These are phyloP conservation scores for Apteryx owenii DNA, from an alignment of 2,113 vertebrate genomes.

Conservation along the genomic window DNA sequence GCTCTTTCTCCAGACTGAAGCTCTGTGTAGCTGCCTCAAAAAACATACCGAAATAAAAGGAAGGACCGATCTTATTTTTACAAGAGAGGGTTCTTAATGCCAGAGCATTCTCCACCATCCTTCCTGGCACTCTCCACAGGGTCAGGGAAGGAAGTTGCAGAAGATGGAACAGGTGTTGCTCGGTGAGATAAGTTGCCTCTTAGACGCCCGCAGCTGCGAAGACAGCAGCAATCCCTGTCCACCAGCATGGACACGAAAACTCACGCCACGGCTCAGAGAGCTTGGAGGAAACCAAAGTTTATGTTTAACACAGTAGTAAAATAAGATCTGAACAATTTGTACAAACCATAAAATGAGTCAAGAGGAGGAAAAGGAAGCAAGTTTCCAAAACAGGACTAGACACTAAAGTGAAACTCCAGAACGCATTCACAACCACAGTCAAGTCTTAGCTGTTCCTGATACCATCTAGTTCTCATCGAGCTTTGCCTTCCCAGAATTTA, in stretches of 20 bases:
- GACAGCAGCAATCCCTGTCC: not conserved
- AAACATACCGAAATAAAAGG: not conserved
- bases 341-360: not conserved
- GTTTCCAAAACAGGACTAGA: not conserved
- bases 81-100: not conserved
- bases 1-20: not conserved
- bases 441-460: not conserved
- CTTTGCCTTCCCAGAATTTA: not conserved
- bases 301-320: not conserved
- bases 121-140: not conserved
- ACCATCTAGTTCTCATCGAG: not conserved
- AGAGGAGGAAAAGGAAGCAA: not conserved
- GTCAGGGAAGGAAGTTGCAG: not conserved
- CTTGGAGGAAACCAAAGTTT: not conserved
- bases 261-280: not conserved
- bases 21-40: accelerated
- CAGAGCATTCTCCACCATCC: not conserved
- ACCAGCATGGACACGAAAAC: accelerated
- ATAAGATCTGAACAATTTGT: not conserved
- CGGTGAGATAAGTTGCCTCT: not conserved
- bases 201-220: accelerated
- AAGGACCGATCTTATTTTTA: not conserved
- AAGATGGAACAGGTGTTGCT: not conserved
- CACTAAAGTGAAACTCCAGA: not conserved
- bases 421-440: accelerated